phyloP scores from a whole-genome alignment of 2,113 vertebrate genomes.

The Pelobates fuscus region DNA sequence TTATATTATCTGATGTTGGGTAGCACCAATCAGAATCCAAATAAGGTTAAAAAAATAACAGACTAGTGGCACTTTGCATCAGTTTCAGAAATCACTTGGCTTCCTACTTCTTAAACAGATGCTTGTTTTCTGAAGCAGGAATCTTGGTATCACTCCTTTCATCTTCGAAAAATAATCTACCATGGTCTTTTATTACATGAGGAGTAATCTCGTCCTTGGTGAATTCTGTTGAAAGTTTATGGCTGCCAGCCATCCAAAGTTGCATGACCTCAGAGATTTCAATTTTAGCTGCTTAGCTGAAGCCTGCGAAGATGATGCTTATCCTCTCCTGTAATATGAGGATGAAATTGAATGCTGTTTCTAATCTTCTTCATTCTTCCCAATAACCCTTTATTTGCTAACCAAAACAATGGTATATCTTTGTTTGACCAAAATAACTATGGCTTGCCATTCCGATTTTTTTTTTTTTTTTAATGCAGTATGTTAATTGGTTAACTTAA shows the following conservation, averaged over 20 bases:
- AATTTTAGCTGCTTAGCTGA: conserved; percentile 29
- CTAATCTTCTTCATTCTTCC: not conserved
- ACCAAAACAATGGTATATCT: not conserved
- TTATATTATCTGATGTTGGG: not conserved
- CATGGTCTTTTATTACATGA: conserved; percentile 17
- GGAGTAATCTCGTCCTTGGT: conserved; percentile 20
- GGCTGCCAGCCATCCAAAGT: conserved; percentile 22
- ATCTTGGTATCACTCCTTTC: conserved; percentile 8
- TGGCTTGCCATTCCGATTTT: not conserved
- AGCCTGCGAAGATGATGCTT: conserved; percentile 20
- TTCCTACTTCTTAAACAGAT: conserved; percentile 16
- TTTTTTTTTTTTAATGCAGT: not conserved
- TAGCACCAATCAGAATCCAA: not conserved
- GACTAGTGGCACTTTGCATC: not conserved
- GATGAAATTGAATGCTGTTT: not conserved
- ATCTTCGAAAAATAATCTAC: conserved; percentile 32
- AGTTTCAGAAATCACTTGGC: not conserved
- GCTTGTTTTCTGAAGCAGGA: conserved; percentile 25
- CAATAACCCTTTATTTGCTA: conserved; percentile 10
- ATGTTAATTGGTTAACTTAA: not conserved
- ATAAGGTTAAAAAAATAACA: not conserved
- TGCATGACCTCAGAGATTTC: conserved; percentile 34
- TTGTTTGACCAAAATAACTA: not conserved
- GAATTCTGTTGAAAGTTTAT: conserved; percentile 32
- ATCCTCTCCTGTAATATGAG: conserved; percentile 25